These are phyloP conservation scores for Kuschelorhynchus macadamiae DNA, from an alignment of 2,888 invertebrate species.

Conservation along the genomic window DNA sequence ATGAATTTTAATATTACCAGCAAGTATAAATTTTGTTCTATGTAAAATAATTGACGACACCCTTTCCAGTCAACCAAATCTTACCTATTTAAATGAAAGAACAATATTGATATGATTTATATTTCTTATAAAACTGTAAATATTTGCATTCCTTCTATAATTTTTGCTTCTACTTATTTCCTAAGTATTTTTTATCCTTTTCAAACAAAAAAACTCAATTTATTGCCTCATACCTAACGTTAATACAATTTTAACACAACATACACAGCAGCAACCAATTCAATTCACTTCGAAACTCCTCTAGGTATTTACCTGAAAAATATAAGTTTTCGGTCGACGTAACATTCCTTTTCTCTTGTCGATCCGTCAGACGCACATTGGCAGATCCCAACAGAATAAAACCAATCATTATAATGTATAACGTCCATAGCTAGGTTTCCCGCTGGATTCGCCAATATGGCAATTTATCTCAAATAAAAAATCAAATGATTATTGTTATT, in stretches of 20 bases:
- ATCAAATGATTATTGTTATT: too few species aligned
- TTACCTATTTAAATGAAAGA: too few species aligned
- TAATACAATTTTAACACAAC: background rate
- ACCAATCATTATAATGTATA: slow-evolving; percentile 54
- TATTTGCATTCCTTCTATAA: background rate
- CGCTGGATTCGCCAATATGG: slow-evolving; percentile 25
- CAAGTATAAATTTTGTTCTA: too few species aligned
- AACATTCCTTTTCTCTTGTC: slow-evolving; percentile 38
- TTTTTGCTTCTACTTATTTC: background rate
- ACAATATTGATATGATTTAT: too few species aligned
- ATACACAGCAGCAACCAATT: slow-evolving; percentile 24
- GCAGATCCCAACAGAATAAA: slow-evolving; percentile 46
- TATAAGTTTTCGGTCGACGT: slow-evolving; percentile 32
- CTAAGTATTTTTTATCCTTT: too few species aligned
- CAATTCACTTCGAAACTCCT: slow-evolving; percentile 37
- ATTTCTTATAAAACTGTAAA: too few species aligned
- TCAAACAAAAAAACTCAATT: too few species aligned
- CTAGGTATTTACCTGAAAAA: slow-evolving; percentile 43
- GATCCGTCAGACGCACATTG: slow-evolving; percentile 48
- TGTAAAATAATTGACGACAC: too few species aligned
- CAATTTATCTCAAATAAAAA: slow-evolving; percentile 41
- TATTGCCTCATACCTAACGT: too few species aligned
- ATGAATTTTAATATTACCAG: too few species aligned
- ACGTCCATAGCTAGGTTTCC: slow-evolving; percentile 40
- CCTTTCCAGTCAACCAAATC: too few species aligned